A percentile compares a stretch with the other conserved stretches of the same genome.
Conservation (phyloP, 2,888 invertebrate species). For the Lochmaea capreae region DNA sequence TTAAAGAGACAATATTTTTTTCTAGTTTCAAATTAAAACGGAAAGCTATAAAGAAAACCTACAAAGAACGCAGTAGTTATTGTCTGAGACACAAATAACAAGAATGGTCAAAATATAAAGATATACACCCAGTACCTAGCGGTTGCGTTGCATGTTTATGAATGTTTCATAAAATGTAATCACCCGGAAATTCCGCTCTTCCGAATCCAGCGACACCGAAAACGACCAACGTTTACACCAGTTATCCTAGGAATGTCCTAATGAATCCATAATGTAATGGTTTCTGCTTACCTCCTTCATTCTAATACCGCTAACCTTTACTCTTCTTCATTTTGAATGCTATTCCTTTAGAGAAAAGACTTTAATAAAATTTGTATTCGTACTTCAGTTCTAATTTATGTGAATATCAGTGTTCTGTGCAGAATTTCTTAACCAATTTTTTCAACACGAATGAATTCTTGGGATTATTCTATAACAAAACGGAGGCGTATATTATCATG, state of each 20-base stretch:
- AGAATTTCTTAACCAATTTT: background rate
- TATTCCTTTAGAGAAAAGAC: background rate
- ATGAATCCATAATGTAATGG: background rate
- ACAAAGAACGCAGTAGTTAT: background rate
- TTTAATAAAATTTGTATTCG: background rate
- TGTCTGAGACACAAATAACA: background rate
- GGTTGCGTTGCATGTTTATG: background rate
- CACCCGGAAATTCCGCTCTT: background rate
- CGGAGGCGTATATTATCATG: background rate
- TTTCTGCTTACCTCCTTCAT: background rate
- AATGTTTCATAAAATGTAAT: background rate
- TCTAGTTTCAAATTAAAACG: too few relatives aligned
- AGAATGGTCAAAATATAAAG: background rate
- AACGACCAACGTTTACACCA: background rate
- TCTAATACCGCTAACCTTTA: background rate
- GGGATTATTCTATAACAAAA: background rate
- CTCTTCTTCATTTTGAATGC: background rate
- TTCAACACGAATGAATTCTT: background rate
- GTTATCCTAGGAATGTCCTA: slow-evolving; percentile 3
- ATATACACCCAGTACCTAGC: background rate
- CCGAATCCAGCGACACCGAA: background rate
- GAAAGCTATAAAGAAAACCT: too few relatives aligned
- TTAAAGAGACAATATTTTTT: too few relatives aligned
- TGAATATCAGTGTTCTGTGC: too few relatives aligned
- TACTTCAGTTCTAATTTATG: too few relatives aligned